Conservation (phyloP, 2,888 invertebrate species). For the Melikaiella ostensackeni region DNA sequence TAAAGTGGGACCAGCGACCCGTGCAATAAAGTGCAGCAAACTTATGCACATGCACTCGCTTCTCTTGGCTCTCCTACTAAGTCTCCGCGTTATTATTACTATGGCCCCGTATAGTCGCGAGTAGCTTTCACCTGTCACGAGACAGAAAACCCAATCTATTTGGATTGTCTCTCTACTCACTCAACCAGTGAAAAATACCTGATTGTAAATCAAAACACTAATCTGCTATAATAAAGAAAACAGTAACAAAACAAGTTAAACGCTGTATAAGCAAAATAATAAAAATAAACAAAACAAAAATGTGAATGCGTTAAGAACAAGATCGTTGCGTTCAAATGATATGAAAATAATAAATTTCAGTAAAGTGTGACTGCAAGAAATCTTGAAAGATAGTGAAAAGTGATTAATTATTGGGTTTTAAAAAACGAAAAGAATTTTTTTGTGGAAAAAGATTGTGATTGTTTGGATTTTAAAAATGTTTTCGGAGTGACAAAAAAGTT, state of each 20-base stretch:
- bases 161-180: conserved; percentile 14
- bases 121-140: conserved; percentile 32
- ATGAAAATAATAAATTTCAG: too few relatives aligned
- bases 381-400: too few relatives aligned
- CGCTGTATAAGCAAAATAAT: background rate
- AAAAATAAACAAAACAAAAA: background rate
- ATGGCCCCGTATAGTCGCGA: conserved; percentile 17
- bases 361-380: too few relatives aligned
- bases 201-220: background rate
- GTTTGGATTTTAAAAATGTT: conserved; percentile 30
- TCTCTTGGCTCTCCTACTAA: conserved; percentile 33
- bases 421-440: background rate
- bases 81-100: conserved; percentile 28
- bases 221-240: background rate
- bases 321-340: too few relatives aligned
- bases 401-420: background rate
- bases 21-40: conserved; percentile 52
- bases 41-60: conserved; percentile 42
- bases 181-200: conserved; percentile 19
- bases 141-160: conserved; percentile 33
- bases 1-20: conserved; percentile 65
- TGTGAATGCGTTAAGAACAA: background rate
- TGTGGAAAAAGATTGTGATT: background rate
- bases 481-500: background rate
- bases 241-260: background rate